phyloP scores from a whole-genome alignment of 2,113 vertebrate species.

The Amblyornis subalaris region DNA sequence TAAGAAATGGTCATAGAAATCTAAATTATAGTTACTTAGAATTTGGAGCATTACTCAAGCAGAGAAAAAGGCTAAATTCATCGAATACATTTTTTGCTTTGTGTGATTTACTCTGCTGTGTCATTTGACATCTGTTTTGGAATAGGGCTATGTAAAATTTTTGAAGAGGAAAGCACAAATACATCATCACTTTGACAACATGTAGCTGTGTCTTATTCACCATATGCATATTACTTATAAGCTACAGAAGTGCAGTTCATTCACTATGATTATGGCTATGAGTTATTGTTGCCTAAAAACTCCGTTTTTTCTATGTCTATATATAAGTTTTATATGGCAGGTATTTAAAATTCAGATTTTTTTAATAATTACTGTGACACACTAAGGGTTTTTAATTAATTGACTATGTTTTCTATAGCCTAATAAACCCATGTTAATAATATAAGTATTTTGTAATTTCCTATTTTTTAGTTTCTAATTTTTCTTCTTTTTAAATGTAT shows the following conservation, averaged over 20 bases:
- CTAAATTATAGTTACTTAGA: background rate
- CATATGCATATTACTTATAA: background rate
- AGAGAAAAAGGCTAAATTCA: background rate
- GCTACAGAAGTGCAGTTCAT: background rate
- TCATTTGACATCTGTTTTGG: background rate
- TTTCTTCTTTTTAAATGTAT: no score
- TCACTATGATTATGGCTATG: background rate
- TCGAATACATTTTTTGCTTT: background rate
- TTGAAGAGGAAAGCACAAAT: background rate
- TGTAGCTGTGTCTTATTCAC: background rate
- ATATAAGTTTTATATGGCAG: background rate
- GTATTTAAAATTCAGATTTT: background rate
- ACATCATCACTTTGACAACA: background rate
- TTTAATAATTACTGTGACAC: background rate
- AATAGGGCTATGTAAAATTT: background rate
- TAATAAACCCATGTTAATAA: background rate
- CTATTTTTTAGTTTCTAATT: rapidly evolving
- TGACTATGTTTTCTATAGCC: background rate
- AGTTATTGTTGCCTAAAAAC: background rate
- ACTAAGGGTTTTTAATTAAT: background rate
- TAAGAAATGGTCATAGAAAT: background rate
- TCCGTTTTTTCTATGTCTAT: background rate
- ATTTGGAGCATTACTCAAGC: background rate
- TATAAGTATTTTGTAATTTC: background rate
- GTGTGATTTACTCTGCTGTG: background rate